Base-by-base conservation (phyloP, 2,113 vertebrate species). In the Phrynosoma platyrhinos region DNA sequence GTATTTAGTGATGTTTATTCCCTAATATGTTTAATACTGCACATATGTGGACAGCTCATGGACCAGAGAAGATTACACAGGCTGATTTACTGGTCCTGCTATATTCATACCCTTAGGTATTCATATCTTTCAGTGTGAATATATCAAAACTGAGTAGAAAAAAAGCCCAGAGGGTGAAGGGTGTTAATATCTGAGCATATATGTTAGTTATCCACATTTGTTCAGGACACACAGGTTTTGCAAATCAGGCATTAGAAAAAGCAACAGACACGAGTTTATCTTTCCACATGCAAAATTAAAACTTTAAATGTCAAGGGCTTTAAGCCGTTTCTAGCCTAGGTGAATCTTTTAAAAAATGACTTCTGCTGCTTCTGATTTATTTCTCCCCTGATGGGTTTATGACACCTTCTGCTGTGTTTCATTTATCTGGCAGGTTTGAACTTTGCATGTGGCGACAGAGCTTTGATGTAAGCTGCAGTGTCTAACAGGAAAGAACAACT, bases 291-390 rank as follows among this genome's bases (percentile, higher is more conserved):
- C 86, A 92, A 91, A 47, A 84, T 77, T 82, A 77, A 85, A 93
- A 88, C 82, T 94, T 94, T 87, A 91, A 93, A 92, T 90, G 93
- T 93, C 87, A 93, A 93, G 80, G 79, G 25, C 92, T 93, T 94
- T 90, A 91, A 94, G 85, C 87, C 90, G 91, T 90, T 87, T 93
- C 20, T 87, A 89, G 92, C 82, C 93, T 90, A 94, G 87, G 87
- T 32, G 87, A 90, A 88, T 84, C 93, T 87, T 89, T 30, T 0
- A 62, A 94, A 47, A 93, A 94, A 82, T 79, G 86, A 88, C 77
- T 92, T 92, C 66, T 62, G 58, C 2, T 10, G 52, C 91, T 94
- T 93, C 74, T 93, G 85, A 88, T 92, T 91, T 94, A 92, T 92
- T 92, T 40, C 83, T 79, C 84, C 86, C 83, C 86, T 91, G 83